A percentile compares a stretch with the other conserved stretches of the same genome.
Conservation (phyloP, 2,797 vertebrate genomes). For the Epinephelus malabaricus region DNA sequence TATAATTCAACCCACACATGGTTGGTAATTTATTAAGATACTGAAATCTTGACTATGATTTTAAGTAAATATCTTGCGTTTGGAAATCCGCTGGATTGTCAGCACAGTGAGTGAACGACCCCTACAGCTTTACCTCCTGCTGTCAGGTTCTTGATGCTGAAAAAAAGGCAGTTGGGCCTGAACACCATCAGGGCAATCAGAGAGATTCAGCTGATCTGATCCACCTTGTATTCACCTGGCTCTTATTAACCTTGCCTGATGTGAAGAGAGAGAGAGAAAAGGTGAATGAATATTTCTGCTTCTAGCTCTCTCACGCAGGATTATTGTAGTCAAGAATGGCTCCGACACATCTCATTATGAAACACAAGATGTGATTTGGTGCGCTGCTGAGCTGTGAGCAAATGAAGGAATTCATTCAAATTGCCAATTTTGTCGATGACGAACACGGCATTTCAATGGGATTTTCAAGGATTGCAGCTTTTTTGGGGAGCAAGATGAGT, state of each 20-base stretch:
- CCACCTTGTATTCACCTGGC: constrained; percentile 29
- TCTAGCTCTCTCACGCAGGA: constrained; percentile 20
- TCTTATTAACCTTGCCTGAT: constrained; percentile 19
- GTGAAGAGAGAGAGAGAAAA: constrained; percentile 1
- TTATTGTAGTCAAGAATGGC: constrained; percentile 40
- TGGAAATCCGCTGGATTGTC: background rate
- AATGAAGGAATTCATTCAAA: constrained; percentile 55
- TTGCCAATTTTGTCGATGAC: constrained; percentile 52
- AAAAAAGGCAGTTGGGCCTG: constrained; percentile 39
- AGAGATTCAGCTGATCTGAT: constrained; percentile 43
- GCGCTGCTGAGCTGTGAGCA: constrained; percentile 55
- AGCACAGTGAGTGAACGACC: constrained; percentile 8
- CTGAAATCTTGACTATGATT: constrained; percentile 12
- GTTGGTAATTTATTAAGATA: constrained; percentile 12
- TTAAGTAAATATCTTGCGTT: background rate
- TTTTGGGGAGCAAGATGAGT: background rate
- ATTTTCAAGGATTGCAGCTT: constrained; percentile 13
- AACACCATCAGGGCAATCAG: constrained; percentile 54
- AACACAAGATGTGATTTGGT: constrained; percentile 58
- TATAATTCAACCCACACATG: background rate
- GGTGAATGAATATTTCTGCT: constrained; percentile 46
- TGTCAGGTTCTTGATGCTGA: constrained; percentile 36
- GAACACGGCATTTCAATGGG: constrained; percentile 43
- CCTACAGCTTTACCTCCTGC: constrained; percentile 40
- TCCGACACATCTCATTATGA: constrained; percentile 66